Base-by-base conservation (phyloP, 1,140 invertebrate species). In the Calliphora vicina region DNA sequence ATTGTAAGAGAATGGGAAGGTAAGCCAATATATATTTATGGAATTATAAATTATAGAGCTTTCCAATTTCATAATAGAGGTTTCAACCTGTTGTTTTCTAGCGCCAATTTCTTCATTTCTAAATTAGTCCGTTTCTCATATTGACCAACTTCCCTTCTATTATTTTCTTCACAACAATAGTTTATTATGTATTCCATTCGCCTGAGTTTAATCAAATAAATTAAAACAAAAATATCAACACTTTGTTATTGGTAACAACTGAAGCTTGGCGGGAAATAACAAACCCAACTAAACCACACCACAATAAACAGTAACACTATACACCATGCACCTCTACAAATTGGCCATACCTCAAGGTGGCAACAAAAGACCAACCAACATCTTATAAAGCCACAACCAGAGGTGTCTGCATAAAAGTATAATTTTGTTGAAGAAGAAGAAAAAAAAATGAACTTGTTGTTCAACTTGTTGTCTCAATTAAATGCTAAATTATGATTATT, bases 401-500 rank as follows among this genome's bases (percentile, higher is more conserved):
- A 67, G 61, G 61, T 67, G 61, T 20, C n/a, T 67, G 20, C 61
- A 20, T 67, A 23, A 67, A 25, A 23, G 23, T 67, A 20, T 67
- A 8, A 67, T 67, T 67, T 67, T 67, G 25, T 67, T n/a, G n/a
- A n/a, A n/a, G n/a, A n/a, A n/a, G n/a, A n/a, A n/a, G n/a, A 67
- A 35, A 5, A 20, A 6, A 67, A 67, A 67, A 20, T 67, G 61
- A 67, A 25, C 50, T 67, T 67, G 61, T 23, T 25, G 61, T 67
- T 67, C n/a, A 23, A 67, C 8, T 25, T 67, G 61, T 67, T 45
- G 74, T 78, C 74, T 78, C 74, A 78, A 78, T 78, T 78, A 78
- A 78, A 43, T 45, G 23, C 74, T 45, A 78, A 78, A 43, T 78
- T 35, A 76, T 76, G 27, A 57, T 17, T 57, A n/a, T 57, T 57